Conservation (phyloP, 2,797 vertebrate genomes). For the Kryptolebias ocellatus region DNA sequence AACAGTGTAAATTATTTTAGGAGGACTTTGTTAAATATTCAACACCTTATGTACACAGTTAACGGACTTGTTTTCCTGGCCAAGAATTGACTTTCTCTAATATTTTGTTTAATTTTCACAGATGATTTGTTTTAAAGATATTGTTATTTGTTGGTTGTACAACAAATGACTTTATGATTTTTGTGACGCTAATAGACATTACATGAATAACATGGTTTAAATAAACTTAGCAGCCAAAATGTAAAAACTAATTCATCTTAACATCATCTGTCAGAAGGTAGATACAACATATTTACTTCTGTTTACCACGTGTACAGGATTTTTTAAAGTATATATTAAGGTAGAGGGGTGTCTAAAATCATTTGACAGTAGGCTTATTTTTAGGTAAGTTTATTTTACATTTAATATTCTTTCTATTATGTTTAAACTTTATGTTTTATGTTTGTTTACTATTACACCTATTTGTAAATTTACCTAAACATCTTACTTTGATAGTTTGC, state of each 20-base stretch:
- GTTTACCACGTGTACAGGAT: neutral
- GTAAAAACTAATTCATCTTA: neutral
- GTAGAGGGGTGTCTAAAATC: constrained; percentile 7
- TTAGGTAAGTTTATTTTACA: neutral
- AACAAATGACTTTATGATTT: constrained; percentile 38
- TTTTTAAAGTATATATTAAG: neutral
- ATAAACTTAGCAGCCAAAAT: neutral
- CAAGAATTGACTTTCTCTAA: constrained; percentile 15
- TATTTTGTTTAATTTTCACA: constrained; percentile 26
- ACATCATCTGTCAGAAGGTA: neutral
- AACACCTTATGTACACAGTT: neutral
- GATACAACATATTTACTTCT: neutral
- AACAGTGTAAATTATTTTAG: neutral
- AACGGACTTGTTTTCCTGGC: constrained; percentile 31
- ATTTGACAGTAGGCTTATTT: neutral
- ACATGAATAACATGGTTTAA: constrained; percentile 75
- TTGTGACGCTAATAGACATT: constrained; percentile 46
- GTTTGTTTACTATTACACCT: constrained; percentile 72
- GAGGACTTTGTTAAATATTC: neutral
- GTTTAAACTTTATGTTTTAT: constrained; percentile 66
- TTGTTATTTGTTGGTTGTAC: constrained; percentile 18
- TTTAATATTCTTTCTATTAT: constrained; percentile 36
- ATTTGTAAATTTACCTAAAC: constrained; percentile 28
- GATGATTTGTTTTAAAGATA: constrained; percentile 11
- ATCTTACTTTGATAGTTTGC: neutral